Base-by-base conservation (phyloP, 2,888 invertebrate genomes). In the Cylloceria caligata region DNA sequence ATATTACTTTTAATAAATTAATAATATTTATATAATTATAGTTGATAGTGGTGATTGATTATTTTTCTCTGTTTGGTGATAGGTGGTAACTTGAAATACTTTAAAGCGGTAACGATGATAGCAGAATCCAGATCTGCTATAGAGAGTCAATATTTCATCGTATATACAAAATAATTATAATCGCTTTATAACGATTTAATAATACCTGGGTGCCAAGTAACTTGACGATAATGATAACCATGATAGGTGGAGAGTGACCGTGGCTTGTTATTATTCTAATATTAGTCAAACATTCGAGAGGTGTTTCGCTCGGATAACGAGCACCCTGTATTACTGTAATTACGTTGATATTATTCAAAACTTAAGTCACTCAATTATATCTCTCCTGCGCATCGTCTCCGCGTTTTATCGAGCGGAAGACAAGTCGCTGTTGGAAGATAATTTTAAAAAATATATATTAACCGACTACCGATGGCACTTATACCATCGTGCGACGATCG, bases 121-220 rank as follows among this genome's bases (percentile, higher is more conserved):
- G 36, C 69, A n/a, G 68, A 80, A 75, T 81, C 71, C 67, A 6
- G 30, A 72, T 71, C 47, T 27, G 11, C 7, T 19, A 39, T 27
- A n/a, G 9, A 5, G 16, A 16, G 36, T 34, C 67, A 49, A 69
- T 57, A 34, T 45, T 52, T 55, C 52, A 55, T 64, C 55, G 45
- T 60, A 34, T 27, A 30, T 36, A 49, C n/a, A 30, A 73, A 81
- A 81, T 81, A 77, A 81, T 81, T 77, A 64, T 81, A 77, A 81
- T 81, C 68, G 77, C 62, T 81, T 81, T 81, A 77, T 81, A 81
- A 81, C 73, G 81, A 81, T 77, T 27, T 81, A 77, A 81, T 81
- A 69, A 81, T 81, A 69, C 64, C 47, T 30, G 77, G 55, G 73
- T 73, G 73, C 47, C 62, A 73, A 77, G 68, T 67, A 42, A 45